These are phyloP conservation scores for Tanypteryx hageni DNA, from an alignment of 2,888 invertebrate genomes.

Conservation along the genomic window DNA sequence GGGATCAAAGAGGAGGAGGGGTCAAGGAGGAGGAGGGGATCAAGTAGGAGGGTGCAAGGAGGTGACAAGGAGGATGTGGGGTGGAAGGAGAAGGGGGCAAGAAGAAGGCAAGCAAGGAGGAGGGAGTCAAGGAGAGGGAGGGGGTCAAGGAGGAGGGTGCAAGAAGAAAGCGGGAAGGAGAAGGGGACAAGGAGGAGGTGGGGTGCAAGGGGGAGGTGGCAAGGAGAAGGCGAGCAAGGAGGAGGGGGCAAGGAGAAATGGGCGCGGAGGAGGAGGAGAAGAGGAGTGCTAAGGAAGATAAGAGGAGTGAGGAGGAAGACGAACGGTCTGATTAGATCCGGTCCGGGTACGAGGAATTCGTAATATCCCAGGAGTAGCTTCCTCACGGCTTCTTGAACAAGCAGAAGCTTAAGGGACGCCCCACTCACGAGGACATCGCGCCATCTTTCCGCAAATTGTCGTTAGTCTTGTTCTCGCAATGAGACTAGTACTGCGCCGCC, in stretches of 20 bases:
- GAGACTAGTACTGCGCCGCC: too few species aligned
- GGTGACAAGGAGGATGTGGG: neutral
- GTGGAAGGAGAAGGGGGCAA: neutral
- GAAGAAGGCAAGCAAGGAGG: neutral
- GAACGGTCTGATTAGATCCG: slow-evolving; percentile 34
- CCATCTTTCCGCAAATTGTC: too few species aligned
- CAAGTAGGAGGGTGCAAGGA: neutral
- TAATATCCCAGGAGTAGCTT: slow-evolving; percentile 35
- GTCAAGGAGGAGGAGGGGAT: too few species aligned
- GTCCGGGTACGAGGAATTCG: slow-evolving; percentile 35
- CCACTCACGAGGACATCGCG: neutral
- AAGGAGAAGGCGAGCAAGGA: too few species aligned
- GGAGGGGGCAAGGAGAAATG: neutral
- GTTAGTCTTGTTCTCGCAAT: too few species aligned
- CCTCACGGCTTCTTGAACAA: slow-evolving; percentile 23
- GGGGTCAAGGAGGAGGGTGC: neutral
- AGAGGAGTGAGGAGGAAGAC: neutral
- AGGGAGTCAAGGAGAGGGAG: too few species aligned
- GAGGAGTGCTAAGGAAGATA: too few species aligned
- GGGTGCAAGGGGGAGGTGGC: neutral
- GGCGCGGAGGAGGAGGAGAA: neutral
- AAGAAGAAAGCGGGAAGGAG: neutral
- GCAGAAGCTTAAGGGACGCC: too few species aligned
- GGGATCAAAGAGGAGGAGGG: too few species aligned
- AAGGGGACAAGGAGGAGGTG: neutral